Percentiles rank a stretch among this genome's conserved stretches.
phyloP scores from a whole-genome alignment of 2,888 invertebrate species.

The Cremastobaeus sp. region DNA sequence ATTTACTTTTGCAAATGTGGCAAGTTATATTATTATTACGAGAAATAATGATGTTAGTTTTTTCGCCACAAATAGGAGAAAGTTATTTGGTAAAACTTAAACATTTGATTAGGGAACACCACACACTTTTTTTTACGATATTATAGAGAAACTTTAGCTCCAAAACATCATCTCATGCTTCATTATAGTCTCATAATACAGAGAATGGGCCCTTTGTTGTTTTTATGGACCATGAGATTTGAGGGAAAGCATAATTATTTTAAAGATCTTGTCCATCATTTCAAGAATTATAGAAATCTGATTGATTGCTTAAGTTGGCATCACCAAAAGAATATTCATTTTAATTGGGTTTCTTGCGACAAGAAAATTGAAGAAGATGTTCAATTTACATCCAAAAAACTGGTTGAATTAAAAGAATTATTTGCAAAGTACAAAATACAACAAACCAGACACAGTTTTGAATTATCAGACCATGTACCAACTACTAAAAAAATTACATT shows the following conservation, averaged over 20 bases:
- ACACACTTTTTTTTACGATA: constrained; percentile 6
- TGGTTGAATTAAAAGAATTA: too few relatives aligned
- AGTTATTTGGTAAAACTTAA: constrained; percentile 5
- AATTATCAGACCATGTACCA: too few relatives aligned
- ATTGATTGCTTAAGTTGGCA: too few relatives aligned
- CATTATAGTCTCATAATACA: constrained; percentile 8
- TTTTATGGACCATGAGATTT: constrained; percentile 11
- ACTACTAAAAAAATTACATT: too few relatives aligned
- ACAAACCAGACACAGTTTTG: too few relatives aligned
- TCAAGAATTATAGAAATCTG: too few relatives aligned
- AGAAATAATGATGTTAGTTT: constrained; percentile 16
- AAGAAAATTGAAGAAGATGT: too few relatives aligned
- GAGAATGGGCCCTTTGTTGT: constrained; percentile 6
- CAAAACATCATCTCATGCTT: constrained; percentile 6
- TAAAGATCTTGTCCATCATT: constrained; percentile 11
- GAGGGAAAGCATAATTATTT: constrained; percentile 15
- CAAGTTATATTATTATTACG: constrained; percentile 1
- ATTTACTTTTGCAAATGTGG: constrained; percentile 12
- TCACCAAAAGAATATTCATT: too few relatives aligned
- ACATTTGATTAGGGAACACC: constrained; percentile 16
- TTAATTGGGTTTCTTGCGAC: too few relatives aligned
- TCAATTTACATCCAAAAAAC: too few relatives aligned
- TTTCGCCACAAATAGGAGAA: constrained; percentile 15
- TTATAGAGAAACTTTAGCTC: constrained; percentile 3
- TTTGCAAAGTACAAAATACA: too few relatives aligned